A percentile compares a stretch with the other conserved stretches of the same genome.
Evolutionary conservation across 2,888 invertebrate genomes (phyloP).

Genomic region (Eupithecia centaureata): DNA sequence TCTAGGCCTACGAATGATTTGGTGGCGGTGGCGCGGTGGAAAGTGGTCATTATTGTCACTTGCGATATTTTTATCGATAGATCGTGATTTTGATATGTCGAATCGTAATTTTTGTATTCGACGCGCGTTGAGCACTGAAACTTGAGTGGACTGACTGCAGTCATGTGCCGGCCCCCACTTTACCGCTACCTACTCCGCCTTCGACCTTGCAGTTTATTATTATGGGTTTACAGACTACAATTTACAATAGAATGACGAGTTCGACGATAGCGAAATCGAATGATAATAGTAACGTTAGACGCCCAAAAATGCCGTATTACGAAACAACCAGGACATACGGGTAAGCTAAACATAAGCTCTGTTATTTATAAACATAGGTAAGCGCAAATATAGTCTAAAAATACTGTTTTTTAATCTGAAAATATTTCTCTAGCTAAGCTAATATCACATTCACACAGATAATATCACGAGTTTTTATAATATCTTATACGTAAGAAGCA

Average conservation of each 20-base stretch:
- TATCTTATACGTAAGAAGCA: too few relatives aligned
- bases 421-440: too few relatives aligned
- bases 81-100: constrained; percentile 6
- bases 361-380: not conserved
- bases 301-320: constrained; percentile 58
- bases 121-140: constrained; percentile 59
- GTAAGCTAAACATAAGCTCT: constrained; percentile 50
- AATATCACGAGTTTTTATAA: too few relatives aligned
- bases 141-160: constrained; percentile 56
- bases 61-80: not conserved
- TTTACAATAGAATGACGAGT: constrained; percentile 80
- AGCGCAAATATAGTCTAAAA: not conserved
- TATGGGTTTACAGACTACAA: constrained; percentile 80
- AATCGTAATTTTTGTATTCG: constrained; percentile 24
- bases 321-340: constrained; percentile 64
- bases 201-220: constrained; percentile 82
- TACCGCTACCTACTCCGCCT: constrained; percentile 49
- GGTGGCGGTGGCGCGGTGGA: not conserved
- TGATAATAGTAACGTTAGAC: constrained; percentile 67
- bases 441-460: too few relatives aligned
- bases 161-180: constrained; percentile 70
- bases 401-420: too few relatives aligned
- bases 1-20: not conserved
- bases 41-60: not conserved
- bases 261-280: constrained; percentile 74